Conservation (phyloP, 2,888 invertebrate genomes). For the Tinea pellionella region DNA sequence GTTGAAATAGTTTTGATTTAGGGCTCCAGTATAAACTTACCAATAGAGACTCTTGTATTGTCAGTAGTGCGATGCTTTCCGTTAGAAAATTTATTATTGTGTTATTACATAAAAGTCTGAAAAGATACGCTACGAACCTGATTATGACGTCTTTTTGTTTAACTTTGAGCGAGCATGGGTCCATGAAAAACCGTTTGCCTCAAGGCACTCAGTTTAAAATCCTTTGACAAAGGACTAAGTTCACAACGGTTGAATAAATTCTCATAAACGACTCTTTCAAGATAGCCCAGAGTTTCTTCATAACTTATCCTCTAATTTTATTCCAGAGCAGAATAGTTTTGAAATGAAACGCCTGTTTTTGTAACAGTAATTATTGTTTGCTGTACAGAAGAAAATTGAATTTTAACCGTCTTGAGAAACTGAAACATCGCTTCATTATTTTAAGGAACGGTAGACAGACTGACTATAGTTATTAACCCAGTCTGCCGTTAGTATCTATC, state of each 20-base stretch:
- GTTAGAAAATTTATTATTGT: no score
- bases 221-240: slow-evolving; percentile 14
- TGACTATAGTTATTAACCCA: no score
- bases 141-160: slow-evolving; percentile 13
- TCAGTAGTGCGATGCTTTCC: no score
- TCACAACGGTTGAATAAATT: slow-evolving; percentile 19
- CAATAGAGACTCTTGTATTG: no score
- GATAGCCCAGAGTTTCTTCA: slow-evolving; percentile 20
- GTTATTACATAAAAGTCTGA: slow-evolving; percentile 10
- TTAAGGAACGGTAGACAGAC: no score
- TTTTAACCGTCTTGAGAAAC: neutral
- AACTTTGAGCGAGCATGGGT: neutral
- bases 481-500: no score
- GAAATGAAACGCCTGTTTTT: neutral
- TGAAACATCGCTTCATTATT: no score
- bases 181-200: slow-evolving; percentile 15
- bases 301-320: slow-evolving; percentile 18
- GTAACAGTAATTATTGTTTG: neutral
- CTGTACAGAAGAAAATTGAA: neutral
- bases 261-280: slow-evolving; percentile 20
- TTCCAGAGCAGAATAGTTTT: neutral
- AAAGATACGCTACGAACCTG: neutral
- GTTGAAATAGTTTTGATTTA: no score
- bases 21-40: no score
- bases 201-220: slow-evolving; percentile 17